These are phyloP conservation scores for Pachycephus smyrnensis DNA, from an alignment of 2,888 invertebrate genomes.

Conservation along the genomic window DNA sequence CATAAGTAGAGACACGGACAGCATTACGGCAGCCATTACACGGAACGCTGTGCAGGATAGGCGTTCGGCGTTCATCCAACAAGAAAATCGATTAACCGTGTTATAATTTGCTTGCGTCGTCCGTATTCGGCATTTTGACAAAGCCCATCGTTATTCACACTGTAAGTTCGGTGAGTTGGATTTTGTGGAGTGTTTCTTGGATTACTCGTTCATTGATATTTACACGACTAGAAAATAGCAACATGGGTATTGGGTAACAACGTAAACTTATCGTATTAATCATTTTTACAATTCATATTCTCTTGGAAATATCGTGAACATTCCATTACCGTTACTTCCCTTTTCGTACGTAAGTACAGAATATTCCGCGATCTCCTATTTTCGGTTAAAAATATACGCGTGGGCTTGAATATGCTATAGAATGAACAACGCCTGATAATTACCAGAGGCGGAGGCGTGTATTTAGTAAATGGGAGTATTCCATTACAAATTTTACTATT, in stretches of 20 bases:
- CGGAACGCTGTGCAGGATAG: slow-evolving; percentile 24
- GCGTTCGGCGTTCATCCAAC: slow-evolving; percentile 27
- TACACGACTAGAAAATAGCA: slow-evolving; percentile 2
- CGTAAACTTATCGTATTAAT: background rate
- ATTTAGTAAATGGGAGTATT: background rate
- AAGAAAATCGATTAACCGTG: slow-evolving; percentile 30
- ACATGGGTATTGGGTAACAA: background rate
- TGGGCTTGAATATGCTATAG: background rate
- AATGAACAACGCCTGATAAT: background rate
- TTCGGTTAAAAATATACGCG: background rate
- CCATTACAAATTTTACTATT: background rate
- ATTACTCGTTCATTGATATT: slow-evolving; percentile 11
- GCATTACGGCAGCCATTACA: slow-evolving; percentile 31
- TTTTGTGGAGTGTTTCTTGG: slow-evolving; percentile 24
- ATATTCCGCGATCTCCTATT: background rate
- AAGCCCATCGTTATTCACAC: slow-evolving; percentile 28
- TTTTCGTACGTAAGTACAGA: background rate
- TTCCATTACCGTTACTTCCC: background rate
- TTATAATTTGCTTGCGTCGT: slow-evolving; percentile 31
- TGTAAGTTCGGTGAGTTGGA: slow-evolving; percentile 44
- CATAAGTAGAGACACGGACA: slow-evolving; percentile 33
- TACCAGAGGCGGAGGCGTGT: background rate
- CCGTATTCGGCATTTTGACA: slow-evolving; percentile 33
- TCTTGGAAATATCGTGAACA: background rate
- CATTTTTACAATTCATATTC: background rate